Percentiles rank a stretch among this genome's conserved stretches.
Conservation (phyloP, 1,140 invertebrate genomes). For the Dendroctonus ponderosae region DNA sequence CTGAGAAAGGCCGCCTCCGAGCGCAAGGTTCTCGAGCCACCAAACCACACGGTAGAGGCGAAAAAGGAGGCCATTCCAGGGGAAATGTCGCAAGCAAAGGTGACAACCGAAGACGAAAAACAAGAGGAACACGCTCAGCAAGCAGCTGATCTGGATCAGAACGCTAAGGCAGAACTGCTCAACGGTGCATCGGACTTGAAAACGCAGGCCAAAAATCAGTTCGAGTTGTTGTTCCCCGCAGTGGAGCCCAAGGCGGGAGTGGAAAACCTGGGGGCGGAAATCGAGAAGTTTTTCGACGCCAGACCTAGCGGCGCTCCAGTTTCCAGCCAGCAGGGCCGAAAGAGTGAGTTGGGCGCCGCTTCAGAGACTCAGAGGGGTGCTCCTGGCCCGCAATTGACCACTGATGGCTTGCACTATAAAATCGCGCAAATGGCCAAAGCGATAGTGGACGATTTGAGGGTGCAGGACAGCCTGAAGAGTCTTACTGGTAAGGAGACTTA, state of each 20-base stretch:
- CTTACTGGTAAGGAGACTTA: neutral
- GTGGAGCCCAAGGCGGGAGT: neutral
- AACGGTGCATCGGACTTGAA: too few species aligned
- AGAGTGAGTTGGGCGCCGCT: too few species aligned
- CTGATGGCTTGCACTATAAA: constrained; percentile 3
- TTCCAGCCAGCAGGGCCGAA: too few species aligned
- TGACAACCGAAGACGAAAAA: neutral
- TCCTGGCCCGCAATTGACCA: neutral
- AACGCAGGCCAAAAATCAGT: neutral
- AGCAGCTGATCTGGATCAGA: too few species aligned
- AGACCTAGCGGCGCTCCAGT: too few species aligned
- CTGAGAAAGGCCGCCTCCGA: too few species aligned
- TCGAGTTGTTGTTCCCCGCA: neutral
- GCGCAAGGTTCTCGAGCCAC: too few species aligned
- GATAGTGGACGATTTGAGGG: constrained; percentile 4
- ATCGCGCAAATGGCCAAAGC: constrained; percentile 9
- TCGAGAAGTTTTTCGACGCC: neutral
- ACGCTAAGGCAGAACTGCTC: too few species aligned
- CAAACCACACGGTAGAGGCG: too few species aligned
- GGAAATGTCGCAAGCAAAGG: neutral
- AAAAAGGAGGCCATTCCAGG: too few species aligned
- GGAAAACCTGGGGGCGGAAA: neutral
- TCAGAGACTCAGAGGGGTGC: neutral
- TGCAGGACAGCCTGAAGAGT: neutral
- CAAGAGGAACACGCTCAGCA: neutral